Conservation (phyloP, 2,888 invertebrate genomes). For the Cryptus armator region DNA sequence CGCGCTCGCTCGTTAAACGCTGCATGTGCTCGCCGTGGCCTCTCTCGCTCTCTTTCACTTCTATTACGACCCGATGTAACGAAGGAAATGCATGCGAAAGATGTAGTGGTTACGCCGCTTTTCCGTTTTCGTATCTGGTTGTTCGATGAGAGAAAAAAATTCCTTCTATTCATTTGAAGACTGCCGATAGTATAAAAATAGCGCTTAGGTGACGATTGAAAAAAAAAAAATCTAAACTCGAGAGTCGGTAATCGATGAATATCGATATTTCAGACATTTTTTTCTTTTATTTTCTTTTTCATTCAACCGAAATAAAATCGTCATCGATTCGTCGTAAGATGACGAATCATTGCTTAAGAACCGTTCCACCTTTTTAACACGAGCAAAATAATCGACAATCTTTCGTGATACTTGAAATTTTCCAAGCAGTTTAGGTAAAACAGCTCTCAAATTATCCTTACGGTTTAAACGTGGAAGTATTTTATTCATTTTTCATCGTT, state of each 20-base stretch:
- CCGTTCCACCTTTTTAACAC: neutral
- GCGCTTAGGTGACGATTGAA: neutral
- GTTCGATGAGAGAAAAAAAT: neutral
- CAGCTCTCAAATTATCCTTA: neutral
- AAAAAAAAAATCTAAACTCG: neutral
- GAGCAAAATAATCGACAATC: neutral
- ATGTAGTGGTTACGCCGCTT: neutral
- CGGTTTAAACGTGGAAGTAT: neutral
- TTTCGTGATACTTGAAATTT: neutral
- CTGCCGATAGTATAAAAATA: neutral
- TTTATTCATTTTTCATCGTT: neutral
- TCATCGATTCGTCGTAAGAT: neutral
- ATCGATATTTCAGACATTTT: neutral
- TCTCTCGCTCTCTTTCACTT: conserved; percentile 12
- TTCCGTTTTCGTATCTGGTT: neutral
- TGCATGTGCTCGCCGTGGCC: conserved; percentile 44
- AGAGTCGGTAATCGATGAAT: neutral
- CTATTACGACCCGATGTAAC: conserved; percentile 33
- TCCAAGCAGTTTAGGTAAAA: neutral
- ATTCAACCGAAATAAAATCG: neutral
- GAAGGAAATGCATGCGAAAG: neutral
- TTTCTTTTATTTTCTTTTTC: neutral
- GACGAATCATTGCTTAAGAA: neutral
- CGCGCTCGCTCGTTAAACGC: conserved; percentile 67
- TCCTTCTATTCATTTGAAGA: neutral